Conservation (phyloP, 2,113 vertebrate species). For the Panurus biarmicus region DNA sequence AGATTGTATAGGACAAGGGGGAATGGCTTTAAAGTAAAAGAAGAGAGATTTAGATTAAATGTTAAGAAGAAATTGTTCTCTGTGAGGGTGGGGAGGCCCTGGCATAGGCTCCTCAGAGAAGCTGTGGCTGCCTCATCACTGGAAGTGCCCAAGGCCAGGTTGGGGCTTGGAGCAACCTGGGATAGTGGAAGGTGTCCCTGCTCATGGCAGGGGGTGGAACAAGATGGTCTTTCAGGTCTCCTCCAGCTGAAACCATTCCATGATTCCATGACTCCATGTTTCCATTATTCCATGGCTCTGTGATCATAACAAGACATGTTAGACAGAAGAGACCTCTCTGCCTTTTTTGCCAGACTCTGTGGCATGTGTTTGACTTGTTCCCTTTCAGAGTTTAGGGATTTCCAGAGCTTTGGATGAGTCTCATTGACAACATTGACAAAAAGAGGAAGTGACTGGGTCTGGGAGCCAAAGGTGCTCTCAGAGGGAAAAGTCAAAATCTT, state of each 20-base stretch:
- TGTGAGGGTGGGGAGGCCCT: not conserved
- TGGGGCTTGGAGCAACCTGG: accelerated
- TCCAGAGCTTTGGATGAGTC: not conserved
- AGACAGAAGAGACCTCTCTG: not conserved
- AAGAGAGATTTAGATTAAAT: not conserved
- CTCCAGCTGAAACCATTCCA: not conserved
- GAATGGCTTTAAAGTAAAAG: not conserved
- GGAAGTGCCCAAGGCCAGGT: not conserved
- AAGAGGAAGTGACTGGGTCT: not conserved
- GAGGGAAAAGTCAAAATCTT: not conserved
- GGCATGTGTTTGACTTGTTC: not conserved
- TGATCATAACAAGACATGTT: not conserved
- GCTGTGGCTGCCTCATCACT: not conserved
- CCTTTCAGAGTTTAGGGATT: not conserved
- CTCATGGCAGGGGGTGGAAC: accelerated
- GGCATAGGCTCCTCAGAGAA: not conserved
- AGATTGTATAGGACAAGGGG: not conserved
- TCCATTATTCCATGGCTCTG: not conserved
- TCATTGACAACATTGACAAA: not conserved
- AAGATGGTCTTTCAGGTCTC: not conserved
- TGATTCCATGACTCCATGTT: not conserved
- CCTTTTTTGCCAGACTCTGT: not conserved
- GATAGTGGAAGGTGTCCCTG: not conserved
- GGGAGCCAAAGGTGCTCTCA: not conserved
- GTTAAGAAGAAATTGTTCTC: not conserved